These are phyloP conservation scores for Acanthosepion pharaonis DNA, from an alignment of 2,888 invertebrate species.

Conservation along the genomic window DNA sequence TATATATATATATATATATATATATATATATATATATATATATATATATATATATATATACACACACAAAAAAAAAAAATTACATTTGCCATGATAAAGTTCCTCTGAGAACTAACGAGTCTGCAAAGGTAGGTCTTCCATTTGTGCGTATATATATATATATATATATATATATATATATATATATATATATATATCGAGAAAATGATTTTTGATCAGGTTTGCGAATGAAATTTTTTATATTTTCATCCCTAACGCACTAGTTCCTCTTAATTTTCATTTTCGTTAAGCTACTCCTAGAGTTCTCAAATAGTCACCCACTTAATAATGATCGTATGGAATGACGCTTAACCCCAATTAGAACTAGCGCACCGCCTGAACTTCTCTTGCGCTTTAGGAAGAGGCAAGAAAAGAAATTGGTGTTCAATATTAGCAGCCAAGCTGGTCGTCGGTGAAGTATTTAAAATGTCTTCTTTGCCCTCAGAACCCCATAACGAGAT, in stretches of 20 bases:
- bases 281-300: not conserved
- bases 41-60: no score
- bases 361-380: not conserved
- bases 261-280: not conserved
- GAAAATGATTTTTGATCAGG: no score
- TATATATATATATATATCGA: not conserved
- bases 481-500: not conserved
- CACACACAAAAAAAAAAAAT: no score
- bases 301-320: not conserved
- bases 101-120: no score
- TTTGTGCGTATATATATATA: not conserved
- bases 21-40: no score
- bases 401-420: not conserved
- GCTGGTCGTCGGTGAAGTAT: not conserved
- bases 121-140: no score
- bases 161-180: slow-evolving; percentile 36
- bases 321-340: not conserved
- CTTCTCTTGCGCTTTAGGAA: not conserved
- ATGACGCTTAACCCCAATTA: not conserved
- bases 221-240: no score
- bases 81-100: no score
- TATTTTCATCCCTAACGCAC: no score
- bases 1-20: no score
- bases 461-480: not conserved
- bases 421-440: not conserved